phyloP scores from a whole-genome alignment of 2,888 invertebrate genomes.

The Andrena praecox region DNA sequence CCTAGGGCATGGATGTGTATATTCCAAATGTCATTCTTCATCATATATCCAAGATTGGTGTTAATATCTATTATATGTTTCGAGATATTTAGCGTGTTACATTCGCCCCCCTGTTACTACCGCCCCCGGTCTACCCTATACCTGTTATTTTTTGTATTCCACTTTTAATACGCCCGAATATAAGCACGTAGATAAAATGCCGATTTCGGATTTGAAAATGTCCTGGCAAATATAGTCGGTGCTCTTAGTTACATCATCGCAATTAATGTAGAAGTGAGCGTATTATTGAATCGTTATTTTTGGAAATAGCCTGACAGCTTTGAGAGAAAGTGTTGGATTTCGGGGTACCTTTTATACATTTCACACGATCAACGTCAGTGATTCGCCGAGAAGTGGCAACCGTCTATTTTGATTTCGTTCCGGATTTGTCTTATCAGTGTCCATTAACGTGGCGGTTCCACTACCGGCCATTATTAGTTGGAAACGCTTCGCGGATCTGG shows the following conservation, averaged over 20 bases:
- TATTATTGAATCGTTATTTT: not conserved
- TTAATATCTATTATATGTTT: too few relatives aligned
- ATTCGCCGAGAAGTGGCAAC: not conserved
- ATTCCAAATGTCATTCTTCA: too few relatives aligned
- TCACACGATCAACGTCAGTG: not conserved
- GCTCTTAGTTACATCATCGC: not conserved
- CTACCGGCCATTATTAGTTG: not conserved
- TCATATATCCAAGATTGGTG: too few relatives aligned
- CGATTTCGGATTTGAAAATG: too few relatives aligned
- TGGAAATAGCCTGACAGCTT: not conserved
- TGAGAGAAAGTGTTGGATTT: not conserved
- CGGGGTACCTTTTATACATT: not conserved
- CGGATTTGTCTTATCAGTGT: not conserved
- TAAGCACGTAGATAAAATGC: too few relatives aligned
- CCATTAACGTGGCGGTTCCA: not conserved
- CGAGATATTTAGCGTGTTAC: too few relatives aligned
- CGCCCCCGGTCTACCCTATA: too few relatives aligned
- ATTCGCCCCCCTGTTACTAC: too few relatives aligned
- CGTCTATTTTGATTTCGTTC: not conserved
- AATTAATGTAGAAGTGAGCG: not conserved
- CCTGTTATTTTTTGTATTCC: too few relatives aligned
- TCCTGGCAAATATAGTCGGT: too few relatives aligned
- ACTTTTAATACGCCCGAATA: too few relatives aligned
- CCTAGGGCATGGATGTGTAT: too few relatives aligned
- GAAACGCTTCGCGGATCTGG: not conserved